Evolutionary conservation across 2,113 vertebrate genomes (phyloP).

Genomic region (Etia nguti): DNA sequence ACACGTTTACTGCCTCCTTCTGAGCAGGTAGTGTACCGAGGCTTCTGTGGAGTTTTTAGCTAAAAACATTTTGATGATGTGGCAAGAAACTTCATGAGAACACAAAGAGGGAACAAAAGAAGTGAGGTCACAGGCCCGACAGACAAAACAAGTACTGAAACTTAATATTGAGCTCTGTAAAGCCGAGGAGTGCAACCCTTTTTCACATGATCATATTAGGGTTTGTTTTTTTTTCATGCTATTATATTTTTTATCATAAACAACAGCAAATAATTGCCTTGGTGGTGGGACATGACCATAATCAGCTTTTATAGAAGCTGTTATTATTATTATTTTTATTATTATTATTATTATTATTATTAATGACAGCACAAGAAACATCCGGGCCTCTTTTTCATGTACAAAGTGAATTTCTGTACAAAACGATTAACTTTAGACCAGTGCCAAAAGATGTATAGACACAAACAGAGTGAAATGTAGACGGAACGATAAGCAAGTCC

Average conservation of each 20-base stretch:
- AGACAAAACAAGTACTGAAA: not conserved
- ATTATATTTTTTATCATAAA: not conserved
- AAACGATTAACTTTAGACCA: not conserved
- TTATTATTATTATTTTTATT: too few relatives aligned
- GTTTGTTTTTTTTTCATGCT: not conserved
- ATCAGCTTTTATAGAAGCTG: not conserved
- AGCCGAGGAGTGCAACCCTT: not conserved
- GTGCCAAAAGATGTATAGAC: not conserved
- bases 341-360: too few relatives aligned
- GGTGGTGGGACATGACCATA: not conserved
- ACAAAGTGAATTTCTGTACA: too few relatives aligned
- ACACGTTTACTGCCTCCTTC: not conserved
- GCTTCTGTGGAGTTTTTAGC: not conserved
- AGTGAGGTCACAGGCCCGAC: not conserved
- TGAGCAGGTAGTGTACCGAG: not conserved
- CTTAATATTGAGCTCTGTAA: not conserved
- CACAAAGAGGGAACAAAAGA: not conserved
- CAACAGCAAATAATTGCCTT: not conserved
- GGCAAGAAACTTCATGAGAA: not conserved
- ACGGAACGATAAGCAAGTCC: not conserved
- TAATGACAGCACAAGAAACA: too few relatives aligned
- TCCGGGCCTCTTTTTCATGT: too few relatives aligned
- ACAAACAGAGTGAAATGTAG: not conserved
- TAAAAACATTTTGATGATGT: not conserved
- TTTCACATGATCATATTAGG: not conserved